Evolutionary conservation across 2,888 invertebrate species (phyloP).

Genomic region (Eutolmus rufibarbis): DNA sequence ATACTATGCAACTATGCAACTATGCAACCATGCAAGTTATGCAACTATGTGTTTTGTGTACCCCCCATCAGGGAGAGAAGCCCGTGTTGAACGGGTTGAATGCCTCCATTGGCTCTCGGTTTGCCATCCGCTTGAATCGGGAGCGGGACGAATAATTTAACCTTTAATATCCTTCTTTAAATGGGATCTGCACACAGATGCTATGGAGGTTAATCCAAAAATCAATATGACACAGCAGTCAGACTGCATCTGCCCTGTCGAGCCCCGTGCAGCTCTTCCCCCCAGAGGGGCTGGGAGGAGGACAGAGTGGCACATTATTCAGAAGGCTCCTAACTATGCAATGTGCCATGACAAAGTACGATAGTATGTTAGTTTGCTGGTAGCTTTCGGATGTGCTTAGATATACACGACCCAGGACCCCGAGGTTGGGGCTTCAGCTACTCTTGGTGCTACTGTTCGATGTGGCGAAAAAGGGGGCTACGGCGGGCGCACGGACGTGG

Average conservation of each 20-base stretch:
- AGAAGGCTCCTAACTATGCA: not conserved
- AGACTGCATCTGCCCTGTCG: slow-evolving; percentile 24
- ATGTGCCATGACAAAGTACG: not conserved
- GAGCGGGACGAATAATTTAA: slow-evolving; percentile 34
- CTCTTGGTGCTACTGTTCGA: not conserved
- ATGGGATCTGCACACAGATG: slow-evolving; percentile 10
- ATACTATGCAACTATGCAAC: not conserved
- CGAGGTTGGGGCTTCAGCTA: not conserved
- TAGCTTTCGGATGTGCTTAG: slow-evolving; percentile 2
- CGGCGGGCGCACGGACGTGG: not conserved
- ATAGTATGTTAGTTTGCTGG: not conserved
- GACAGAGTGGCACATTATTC: not conserved
- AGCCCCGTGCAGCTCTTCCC: not conserved
- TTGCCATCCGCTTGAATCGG: slow-evolving; percentile 7
- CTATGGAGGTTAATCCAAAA: slow-evolving; percentile 33
- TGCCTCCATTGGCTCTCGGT: not conserved
- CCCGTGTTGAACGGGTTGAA: slow-evolving; percentile 11
- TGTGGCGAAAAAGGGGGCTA: not conserved
- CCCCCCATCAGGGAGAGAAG: not conserved
- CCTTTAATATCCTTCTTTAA: slow-evolving; percentile 37
- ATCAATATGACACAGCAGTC: slow-evolving; percentile 28
- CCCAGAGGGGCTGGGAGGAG: not conserved
- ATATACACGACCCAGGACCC: not conserved
- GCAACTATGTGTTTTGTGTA: not conserved
- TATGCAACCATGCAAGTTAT: not conserved